Evolutionary conservation across 2,888 invertebrate species (phyloP), one percentile per base, ranked within the genome.

Genomic region (Lagria hirta): DNA sequence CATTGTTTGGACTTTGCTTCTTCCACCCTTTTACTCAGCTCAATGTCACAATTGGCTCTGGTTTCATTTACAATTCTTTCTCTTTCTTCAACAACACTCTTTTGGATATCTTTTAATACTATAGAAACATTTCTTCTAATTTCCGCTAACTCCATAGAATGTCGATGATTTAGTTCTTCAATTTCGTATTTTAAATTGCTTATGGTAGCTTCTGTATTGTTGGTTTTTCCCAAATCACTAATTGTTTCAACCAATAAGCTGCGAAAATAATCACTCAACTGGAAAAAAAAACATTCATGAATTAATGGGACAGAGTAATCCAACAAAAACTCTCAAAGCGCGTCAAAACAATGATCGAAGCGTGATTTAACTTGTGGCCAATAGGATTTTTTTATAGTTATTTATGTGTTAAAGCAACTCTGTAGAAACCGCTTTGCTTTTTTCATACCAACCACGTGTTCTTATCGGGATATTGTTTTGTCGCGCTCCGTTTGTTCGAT

Each of bases 1-100:
- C 95, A 96, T 66, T 93, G 93, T 64, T 89, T 92, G 23, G 82
- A 79, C 73, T 95, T 95, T 4, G 88, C 81, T 35, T 86, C 83
- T 41, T 83, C 83, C 17, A 94, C 78, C 6, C 84, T 82, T 12
- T 80, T 77, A 23, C 83, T 77, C 18, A 84, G 78, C 43, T 92
- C 91, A 1, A 75, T 62, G 58, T 88, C 87, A 42, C 81, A 79
- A 42, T 80, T 76, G 11, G 80, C 76, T 8, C 82, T 77, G 30
- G 82, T 73, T 48, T 89, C 87, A 37, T 77, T 77, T 17, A 86
- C 67, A 1, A 81, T 70, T 4, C 84, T 77, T 15, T 78, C 68
- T 55, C 83, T 81, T 54, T 92, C 90, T 51, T 70, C 69, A 2
- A 57, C 48, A 4, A 68, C 58, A 52, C 68, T 67, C 32, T 61